A percentile compares a stretch with the other conserved stretches of the same genome.
phyloP scores from a whole-genome alignment of 2,797 vertebrate species.

The Coregonus suidteri region DNA sequence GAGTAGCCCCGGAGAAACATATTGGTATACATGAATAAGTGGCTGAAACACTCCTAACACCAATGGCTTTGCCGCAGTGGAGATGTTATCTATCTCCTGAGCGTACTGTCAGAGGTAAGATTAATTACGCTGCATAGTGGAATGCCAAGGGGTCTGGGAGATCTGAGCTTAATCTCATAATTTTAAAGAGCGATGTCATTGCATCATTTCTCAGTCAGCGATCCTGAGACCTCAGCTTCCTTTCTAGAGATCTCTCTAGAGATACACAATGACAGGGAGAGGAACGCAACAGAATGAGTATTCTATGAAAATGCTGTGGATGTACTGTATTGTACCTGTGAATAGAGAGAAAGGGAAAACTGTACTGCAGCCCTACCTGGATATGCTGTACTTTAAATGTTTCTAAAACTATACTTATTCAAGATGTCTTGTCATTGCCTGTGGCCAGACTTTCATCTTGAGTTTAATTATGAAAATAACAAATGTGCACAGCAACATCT shows the following conservation, averaged over 20 bases:
- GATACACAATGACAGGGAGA: neutral
- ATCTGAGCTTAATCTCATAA: neutral
- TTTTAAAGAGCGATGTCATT: neutral
- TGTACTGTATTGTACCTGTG: neutral
- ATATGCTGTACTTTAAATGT: neutral
- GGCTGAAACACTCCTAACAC: neutral
- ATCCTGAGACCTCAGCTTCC: neutral
- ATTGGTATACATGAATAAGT: neutral
- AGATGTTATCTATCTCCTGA: slow-evolving; percentile 3
- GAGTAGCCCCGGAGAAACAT: neutral
- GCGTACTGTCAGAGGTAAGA: slow-evolving; percentile 2
- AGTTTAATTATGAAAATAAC: neutral
- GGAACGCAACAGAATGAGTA: neutral
- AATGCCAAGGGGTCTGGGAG: neutral
- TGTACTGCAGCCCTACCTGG: neutral
- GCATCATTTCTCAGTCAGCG: neutral
- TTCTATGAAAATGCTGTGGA: neutral
- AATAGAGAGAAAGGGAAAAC: neutral
- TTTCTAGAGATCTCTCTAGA: neutral
- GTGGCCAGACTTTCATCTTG: neutral
- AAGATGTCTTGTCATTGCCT: neutral
- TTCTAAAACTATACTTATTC: neutral
- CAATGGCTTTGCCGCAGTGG: neutral
- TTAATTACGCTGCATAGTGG: neutral
- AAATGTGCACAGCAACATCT: neutral